These are phyloP conservation scores for Sarcophaga variegata DNA, from an alignment of 2,888 invertebrate genomes.

Conservation along the genomic window DNA sequence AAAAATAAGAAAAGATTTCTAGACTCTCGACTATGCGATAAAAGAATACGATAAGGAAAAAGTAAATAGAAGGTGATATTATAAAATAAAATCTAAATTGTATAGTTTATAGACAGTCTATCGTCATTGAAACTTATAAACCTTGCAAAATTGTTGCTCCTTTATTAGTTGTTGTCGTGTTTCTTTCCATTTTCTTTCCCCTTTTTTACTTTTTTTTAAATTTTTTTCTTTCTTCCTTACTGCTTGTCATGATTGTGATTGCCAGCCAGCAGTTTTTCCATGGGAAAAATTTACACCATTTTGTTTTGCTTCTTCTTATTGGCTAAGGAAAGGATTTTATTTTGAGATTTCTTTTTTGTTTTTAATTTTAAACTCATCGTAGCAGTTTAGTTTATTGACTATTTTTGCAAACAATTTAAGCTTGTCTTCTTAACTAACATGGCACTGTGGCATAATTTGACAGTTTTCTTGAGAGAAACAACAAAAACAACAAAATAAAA, in stretches of 20 bases:
- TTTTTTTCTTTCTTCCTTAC: background rate
- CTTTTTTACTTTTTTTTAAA: background rate
- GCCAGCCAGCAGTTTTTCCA: constrained; percentile 40
- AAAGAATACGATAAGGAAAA: background rate
- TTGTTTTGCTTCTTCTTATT: constrained; percentile 18
- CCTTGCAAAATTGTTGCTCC: constrained; percentile 55
- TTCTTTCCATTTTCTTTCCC: constrained; percentile 10
- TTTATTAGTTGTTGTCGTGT: constrained; percentile 50
- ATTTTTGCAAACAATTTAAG: constrained; percentile 56
- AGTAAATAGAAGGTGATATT: background rate
- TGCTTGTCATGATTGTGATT: constrained; percentile 29
- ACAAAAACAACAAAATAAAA: background rate
- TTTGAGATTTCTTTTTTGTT: background rate
- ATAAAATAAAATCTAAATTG: constrained; percentile 52
- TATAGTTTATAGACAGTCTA: constrained; percentile 41
- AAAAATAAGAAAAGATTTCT: background rate
- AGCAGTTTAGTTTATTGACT: constrained; percentile 50
- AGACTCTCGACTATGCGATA: background rate
- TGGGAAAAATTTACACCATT: constrained; percentile 18
- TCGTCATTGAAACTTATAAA: constrained; percentile 44
- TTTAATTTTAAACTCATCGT: constrained; percentile 33
- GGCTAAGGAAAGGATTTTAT: background rate
- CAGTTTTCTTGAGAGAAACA: background rate
- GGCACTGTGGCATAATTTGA: background rate
- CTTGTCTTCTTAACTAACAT: constrained; percentile 27